These are phyloP conservation scores for Electrophaes corylata DNA, from an alignment of 2,888 invertebrate genomes.

Conservation along the genomic window DNA sequence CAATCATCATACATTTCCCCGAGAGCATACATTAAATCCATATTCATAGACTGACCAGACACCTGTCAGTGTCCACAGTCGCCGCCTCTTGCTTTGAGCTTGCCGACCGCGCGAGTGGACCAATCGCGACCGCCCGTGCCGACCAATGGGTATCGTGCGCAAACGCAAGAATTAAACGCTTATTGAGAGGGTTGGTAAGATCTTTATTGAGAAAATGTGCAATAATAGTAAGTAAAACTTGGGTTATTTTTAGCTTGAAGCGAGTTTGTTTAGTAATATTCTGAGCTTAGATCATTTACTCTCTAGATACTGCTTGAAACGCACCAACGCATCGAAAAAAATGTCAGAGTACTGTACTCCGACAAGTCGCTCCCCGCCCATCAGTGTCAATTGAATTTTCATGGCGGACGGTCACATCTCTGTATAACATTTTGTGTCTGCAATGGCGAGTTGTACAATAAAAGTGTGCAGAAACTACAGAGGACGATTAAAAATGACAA, in stretches of 20 bases:
- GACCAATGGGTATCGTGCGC: constrained; percentile 70
- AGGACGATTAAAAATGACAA: too few species aligned
- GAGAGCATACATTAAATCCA: constrained; percentile 54
- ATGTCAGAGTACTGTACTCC: too few species aligned
- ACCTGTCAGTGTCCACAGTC: constrained; percentile 69
- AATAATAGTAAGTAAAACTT: constrained; percentile 8
- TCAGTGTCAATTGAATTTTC: too few species aligned
- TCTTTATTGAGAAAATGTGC: constrained; percentile 29
- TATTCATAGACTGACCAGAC: constrained; percentile 71
- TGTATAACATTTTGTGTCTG: too few species aligned
- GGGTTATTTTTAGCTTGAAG: background rate
- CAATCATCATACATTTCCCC: constrained; percentile 34
- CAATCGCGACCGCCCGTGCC: constrained; percentile 61
- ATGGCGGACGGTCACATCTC: too few species aligned
- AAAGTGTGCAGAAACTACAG: too few species aligned
- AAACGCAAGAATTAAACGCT: constrained; percentile 72
- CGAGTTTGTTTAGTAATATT: background rate
- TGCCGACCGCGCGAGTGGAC: constrained; percentile 60
- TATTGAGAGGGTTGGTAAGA: constrained; percentile 67
- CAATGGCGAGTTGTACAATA: too few species aligned
- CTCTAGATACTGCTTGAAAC: too few species aligned
- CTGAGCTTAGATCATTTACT: too few species aligned
- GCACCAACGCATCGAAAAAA: too few species aligned
- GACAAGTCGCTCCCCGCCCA: too few species aligned
- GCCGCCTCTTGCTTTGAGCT: constrained; percentile 77